Conservation (phyloP, 2,113 vertebrate genomes). For the Caranx melampygus region DNA sequence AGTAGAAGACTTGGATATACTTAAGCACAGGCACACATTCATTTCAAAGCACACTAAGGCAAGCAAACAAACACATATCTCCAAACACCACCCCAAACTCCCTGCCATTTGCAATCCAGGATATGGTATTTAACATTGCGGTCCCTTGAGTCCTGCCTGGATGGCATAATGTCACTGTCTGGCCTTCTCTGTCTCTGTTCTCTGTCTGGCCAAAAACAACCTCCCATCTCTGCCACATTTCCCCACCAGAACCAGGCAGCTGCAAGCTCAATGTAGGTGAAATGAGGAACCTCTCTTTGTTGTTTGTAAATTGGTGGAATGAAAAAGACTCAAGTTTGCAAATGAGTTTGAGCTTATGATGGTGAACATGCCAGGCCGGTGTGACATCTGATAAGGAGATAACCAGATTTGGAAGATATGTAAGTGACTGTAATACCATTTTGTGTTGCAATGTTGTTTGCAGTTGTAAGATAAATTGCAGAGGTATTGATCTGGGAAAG, state of each 20-base stretch:
- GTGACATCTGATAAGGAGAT: background rate
- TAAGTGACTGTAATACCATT: background rate
- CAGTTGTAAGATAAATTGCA: conserved; percentile 23
- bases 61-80: conserved; percentile 46
- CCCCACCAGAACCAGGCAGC: conserved; percentile 47
- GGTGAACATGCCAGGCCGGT: background rate
- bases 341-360: conserved; percentile 11
- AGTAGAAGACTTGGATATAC: conserved; percentile 23
- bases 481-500: background rate
- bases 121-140: conserved; percentile 79
- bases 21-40: conserved; percentile 8
- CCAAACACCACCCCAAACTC: conserved; percentile 57
- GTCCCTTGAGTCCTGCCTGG: conserved; percentile 63
- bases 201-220: conserved; percentile 75
- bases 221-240: conserved; percentile 42
- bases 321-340: conserved; percentile 35
- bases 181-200: conserved; percentile 74
- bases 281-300: conserved; percentile 49
- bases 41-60: conserved; percentile 34
- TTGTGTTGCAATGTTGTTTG: background rate
- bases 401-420: background rate
- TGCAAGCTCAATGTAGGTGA: conserved; percentile 35
- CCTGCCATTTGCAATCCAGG: conserved; percentile 72
- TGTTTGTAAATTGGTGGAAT: conserved; percentile 14
- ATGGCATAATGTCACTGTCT: conserved; percentile 77